A percentile compares a stretch with the other conserved stretches of the same genome.
Evolutionary conservation across 1,140 invertebrate species (phyloP).

Genomic region (Temnothorax curvispinosus): DNA sequence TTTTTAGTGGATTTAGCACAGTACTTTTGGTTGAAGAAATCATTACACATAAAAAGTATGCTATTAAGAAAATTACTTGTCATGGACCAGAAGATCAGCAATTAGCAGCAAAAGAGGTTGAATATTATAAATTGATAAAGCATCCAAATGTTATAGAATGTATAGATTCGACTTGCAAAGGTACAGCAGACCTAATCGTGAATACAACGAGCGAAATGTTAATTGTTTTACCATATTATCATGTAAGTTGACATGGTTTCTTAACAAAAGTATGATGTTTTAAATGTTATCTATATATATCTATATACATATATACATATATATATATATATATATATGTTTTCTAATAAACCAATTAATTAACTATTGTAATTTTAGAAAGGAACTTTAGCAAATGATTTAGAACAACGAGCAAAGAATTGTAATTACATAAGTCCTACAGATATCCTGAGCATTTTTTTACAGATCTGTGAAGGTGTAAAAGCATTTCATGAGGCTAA

Average conservation of each 20-base stretch:
- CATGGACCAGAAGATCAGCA: constrained; percentile 93
- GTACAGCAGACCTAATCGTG: constrained; percentile 88
- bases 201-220: constrained; percentile 91
- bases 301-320: too few relatives aligned
- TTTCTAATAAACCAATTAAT: not conserved
- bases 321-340: not conserved
- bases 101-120: constrained; percentile 91
- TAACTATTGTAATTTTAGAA: constrained; percentile 83
- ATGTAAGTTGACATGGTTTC: constrained; percentile 84
- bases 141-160: constrained; percentile 93
- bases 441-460: constrained; percentile 90
- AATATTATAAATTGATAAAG: constrained; percentile 90
- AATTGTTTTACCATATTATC: constrained; percentile 92
- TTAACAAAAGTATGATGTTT: not conserved
- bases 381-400: constrained; percentile 91
- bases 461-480: constrained; percentile 91
- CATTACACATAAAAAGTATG: constrained; percentile 90
- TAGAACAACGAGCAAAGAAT: constrained; percentile 87
- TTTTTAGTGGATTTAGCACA: constrained; percentile 93
- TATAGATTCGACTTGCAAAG: constrained; percentile 89
- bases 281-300: too few relatives aligned
- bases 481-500: constrained; percentile 91
- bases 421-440: constrained; percentile 88
- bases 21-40: constrained; percentile 92
- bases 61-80: constrained; percentile 93